Percentiles rank a stretch among this genome's conserved stretches.
Evolutionary conservation across 2,888 invertebrate genomes (phyloP).

Genomic region (Spilarctia lutea): DNA sequence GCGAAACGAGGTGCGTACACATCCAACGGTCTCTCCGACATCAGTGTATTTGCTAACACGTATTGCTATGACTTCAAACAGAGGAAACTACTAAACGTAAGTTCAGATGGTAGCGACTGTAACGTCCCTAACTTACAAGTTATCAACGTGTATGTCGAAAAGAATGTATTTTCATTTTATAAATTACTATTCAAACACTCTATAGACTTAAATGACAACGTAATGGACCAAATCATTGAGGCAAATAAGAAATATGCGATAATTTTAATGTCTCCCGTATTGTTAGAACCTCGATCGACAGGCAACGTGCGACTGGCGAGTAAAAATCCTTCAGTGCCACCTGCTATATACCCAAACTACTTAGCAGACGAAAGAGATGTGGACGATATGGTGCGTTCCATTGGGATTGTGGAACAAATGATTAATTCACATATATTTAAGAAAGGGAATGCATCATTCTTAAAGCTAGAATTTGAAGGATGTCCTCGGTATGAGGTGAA

Average conservation of each 20-base stretch:
- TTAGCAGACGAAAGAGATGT: slow-evolving; percentile 62
- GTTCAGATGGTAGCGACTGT: slow-evolving; percentile 54
- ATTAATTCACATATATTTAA: slow-evolving; percentile 50
- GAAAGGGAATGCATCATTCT: slow-evolving; percentile 52
- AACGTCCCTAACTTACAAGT: slow-evolving; percentile 64
- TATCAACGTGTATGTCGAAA: slow-evolving; percentile 60
- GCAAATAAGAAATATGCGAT: slow-evolving; percentile 56
- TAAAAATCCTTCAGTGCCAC: slow-evolving; percentile 54
- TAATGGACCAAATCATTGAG: slow-evolving; percentile 54
- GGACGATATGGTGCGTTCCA: slow-evolving; percentile 56
- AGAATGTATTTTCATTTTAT: slow-evolving; percentile 43
- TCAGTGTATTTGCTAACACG: slow-evolving; percentile 63
- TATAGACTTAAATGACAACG: slow-evolving; percentile 45
- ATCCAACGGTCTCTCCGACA: slow-evolving; percentile 66
- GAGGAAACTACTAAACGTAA: slow-evolving; percentile 49
- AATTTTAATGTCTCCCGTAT: slow-evolving; percentile 57
- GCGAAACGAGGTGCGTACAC: slow-evolving; percentile 58
- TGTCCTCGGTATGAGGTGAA: slow-evolving; percentile 53
- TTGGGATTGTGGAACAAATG: slow-evolving; percentile 61
- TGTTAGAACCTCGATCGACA: slow-evolving; percentile 63
- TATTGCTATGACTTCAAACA: slow-evolving; percentile 61
- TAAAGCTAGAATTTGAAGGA: slow-evolving; percentile 52
- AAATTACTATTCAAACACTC: slow-evolving; percentile 40
- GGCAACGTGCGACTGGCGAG: slow-evolving; percentile 64
- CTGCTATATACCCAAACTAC: slow-evolving; percentile 67